phyloP scores from a whole-genome alignment of 2,888 invertebrate species.

The Heliconius ismenius region DNA sequence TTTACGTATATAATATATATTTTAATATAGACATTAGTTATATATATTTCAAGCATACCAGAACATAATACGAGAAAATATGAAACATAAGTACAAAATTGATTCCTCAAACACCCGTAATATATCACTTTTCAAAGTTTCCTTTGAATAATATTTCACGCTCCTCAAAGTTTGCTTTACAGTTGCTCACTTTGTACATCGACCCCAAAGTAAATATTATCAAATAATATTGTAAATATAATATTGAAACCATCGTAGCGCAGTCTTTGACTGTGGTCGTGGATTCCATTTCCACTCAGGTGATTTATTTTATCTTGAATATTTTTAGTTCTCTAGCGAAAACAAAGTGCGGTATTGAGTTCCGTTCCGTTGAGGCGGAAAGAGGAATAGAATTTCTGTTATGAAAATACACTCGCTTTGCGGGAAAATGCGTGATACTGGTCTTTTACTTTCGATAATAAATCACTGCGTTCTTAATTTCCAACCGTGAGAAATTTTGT shows the following conservation, averaged over 20 bases:
- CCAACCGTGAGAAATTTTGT: too few relatives aligned
- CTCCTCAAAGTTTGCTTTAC: constrained; percentile 43
- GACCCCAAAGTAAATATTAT: neutral
- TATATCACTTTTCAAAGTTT: constrained; percentile 46
- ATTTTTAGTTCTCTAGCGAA: neutral
- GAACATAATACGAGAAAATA: neutral
- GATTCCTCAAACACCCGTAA: constrained; percentile 30
- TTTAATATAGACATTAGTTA: neutral
- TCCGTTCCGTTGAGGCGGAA: too few relatives aligned
- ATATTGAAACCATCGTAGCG: too few relatives aligned
- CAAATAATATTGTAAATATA: neutral
- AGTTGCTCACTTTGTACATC: constrained; percentile 34
- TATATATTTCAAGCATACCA: constrained; percentile 21
- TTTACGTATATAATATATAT: too few relatives aligned
- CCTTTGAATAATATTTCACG: constrained; percentile 43
- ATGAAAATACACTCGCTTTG: too few relatives aligned
- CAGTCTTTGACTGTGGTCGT: neutral
- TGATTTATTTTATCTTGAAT: neutral
- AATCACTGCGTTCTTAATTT: too few relatives aligned
- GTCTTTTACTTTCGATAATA: too few relatives aligned
- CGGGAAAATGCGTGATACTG: too few relatives aligned
- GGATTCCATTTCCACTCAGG: neutral
- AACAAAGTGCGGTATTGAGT: too few relatives aligned
- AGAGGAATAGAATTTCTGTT: too few relatives aligned
- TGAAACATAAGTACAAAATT: constrained; percentile 24